Conservation (phyloP, 2,888 invertebrate genomes). For the Mantis religiosa region DNA sequence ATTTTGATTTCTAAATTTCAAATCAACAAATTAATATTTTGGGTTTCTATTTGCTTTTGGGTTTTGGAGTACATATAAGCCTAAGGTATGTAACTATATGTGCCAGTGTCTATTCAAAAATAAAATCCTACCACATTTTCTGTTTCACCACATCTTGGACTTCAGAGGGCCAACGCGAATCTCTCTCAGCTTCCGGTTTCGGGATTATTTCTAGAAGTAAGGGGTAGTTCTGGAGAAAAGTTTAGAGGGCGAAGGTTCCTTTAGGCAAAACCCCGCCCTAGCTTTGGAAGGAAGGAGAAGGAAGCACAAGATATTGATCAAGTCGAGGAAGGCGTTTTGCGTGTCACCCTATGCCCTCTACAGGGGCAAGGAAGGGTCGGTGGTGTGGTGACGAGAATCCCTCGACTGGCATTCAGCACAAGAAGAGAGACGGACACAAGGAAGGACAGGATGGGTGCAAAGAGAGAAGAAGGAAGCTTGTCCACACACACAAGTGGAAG, state of each 20-base stretch:
- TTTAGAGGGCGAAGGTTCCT: background rate
- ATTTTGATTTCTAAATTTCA: no score
- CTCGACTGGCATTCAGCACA: conserved; percentile 11
- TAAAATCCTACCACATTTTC: no score
- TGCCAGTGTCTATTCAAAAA: no score
- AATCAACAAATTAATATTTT: no score
- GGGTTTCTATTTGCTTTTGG: no score
- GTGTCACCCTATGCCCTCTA: conserved; percentile 7
- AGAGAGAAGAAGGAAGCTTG: background rate
- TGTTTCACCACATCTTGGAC: no score
- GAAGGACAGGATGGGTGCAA: background rate
- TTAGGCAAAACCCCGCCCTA: background rate
- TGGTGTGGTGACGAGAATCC: conserved; percentile 13
- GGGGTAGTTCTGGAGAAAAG: background rate
- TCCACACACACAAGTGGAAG: background rate
- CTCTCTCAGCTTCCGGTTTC: no score
- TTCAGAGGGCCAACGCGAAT: no score
- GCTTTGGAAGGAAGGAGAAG: background rate
- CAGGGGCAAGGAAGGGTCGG: background rate
- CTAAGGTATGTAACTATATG: no score
- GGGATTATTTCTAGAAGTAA: background rate
- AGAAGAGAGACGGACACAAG: conserved; percentile 9
- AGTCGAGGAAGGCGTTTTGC: background rate
- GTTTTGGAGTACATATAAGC: no score
- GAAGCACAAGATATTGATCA: conserved; percentile 4